These are phyloP conservation scores for Dreissena rostriformis DNA, from an alignment of 1,140 invertebrate species.

Conservation along the genomic window DNA sequence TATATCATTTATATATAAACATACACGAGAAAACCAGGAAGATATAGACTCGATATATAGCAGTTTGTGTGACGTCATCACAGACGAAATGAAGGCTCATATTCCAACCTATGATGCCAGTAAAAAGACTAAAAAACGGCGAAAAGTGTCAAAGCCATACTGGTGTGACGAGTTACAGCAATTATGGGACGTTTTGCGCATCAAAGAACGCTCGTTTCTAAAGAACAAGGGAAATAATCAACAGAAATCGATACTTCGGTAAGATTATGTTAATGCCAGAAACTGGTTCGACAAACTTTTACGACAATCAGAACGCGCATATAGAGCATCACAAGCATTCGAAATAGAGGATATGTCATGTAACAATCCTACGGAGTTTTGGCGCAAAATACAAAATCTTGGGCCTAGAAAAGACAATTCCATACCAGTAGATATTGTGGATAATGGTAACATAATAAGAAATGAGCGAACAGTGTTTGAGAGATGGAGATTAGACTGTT, in stretches of 20 bases:
- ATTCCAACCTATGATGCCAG: neutral
- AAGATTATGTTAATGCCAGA: neutral
- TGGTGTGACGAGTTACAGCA: slow-evolving; percentile 7
- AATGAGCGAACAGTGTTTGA: slow-evolving; percentile 14
- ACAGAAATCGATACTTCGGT: neutral
- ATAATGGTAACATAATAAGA: neutral
- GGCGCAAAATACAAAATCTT: slow-evolving; percentile 20
- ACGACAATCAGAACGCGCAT: neutral
- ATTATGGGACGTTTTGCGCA: neutral
- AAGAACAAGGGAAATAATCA: neutral
- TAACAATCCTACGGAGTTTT: slow-evolving; percentile 34
- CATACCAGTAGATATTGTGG: neutral
- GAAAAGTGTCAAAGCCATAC: slow-evolving; percentile 3
- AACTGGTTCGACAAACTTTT: slow-evolving; percentile 16
- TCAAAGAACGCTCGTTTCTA: neutral
- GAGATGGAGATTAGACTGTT: slow-evolving; percentile 33
- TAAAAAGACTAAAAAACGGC: neutral
- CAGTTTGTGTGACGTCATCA: neutral
- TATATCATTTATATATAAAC: neutral
- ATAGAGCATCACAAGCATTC: neutral
- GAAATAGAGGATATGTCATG: neutral
- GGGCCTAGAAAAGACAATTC: slow-evolving; percentile 20
- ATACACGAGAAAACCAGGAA: neutral
- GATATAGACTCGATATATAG: neutral
- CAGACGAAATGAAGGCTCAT: neutral